Evolutionary conservation across 2,113 vertebrate genomes (phyloP), one percentile per base, ranked within the genome.

Genomic region (Cromileptes altivelis): DNA sequence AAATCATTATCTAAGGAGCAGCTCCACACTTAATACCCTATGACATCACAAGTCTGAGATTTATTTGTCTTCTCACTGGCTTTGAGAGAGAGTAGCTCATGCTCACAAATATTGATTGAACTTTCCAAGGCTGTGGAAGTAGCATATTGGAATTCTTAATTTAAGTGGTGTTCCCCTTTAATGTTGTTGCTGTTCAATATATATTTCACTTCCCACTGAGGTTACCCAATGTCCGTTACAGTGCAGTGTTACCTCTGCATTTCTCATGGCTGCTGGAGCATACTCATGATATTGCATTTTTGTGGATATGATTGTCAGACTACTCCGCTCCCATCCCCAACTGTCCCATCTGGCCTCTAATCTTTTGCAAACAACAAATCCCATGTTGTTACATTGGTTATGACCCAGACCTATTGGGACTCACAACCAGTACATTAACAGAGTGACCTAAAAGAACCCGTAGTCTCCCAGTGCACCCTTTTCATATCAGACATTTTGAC

Each of bases 271-370:
- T 33, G 45, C 21, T 64, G 37, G 9, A 10, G 42, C 10, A 8
- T 15, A 33, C 45, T 19, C 21, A 19, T 37, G 19, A 18, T 19
- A 14, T 60, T 61, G 30, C 30, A 4, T 70, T 25, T 62, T 40
- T 79, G 30, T n/a, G 57, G n/a, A 61, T 52, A 19, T 55, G 57
- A 53, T 30, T 60, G 53, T 45, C 45, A 52, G 18, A 7, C 21
- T 40, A 0, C 56, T 68, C 47, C 17, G 8, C 37, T 70, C 30
- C 57, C 30, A 27, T 27, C 30, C 13, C 37, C 7, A 53, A 21
- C 17, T 55, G 21, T 75, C 55, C 62, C 64, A 75, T 62, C 63
- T 62, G 62, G 21, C 9, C 7, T 3, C 23, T 63, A 80, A 80
- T 67, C 55, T 70, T 55, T 23, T 62, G 19, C 45, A 56, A 47